Evolutionary conservation across 2,797 vertebrate species (phyloP).

Genomic region (Peromyscus attwateri): DNA sequence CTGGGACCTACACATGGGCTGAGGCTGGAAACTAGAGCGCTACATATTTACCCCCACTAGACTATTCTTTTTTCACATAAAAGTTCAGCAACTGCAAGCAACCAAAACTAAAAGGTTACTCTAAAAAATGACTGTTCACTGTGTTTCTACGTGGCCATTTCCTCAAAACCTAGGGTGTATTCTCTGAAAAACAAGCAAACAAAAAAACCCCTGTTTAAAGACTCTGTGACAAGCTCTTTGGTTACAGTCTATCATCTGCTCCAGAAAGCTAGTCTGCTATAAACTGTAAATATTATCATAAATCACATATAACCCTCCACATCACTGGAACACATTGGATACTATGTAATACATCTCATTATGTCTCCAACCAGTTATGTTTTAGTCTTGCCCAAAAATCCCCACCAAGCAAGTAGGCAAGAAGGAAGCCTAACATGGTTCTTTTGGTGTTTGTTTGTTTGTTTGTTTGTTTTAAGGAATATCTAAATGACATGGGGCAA

Average conservation of each 20-base stretch:
- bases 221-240: neutral
- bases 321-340: neutral
- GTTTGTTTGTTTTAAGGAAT: neutral
- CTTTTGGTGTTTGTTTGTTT: neutral
- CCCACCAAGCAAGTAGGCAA: neutral
- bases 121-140: neutral
- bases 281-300: constrained; percentile 34
- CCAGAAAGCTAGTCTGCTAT: neutral
- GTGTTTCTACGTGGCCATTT: neutral
- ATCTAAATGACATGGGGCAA: neutral
- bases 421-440: neutral
- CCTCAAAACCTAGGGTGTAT: neutral
- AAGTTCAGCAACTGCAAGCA: neutral
- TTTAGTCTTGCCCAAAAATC: neutral
- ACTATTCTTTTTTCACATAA: constrained; percentile 22
- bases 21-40: neutral
- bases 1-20: neutral
- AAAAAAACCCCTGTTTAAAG: neutral
- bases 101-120: constrained; percentile 26
- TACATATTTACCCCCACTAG: neutral
- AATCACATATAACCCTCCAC: neutral
- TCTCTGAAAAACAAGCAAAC: neutral
- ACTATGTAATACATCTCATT: neutral
- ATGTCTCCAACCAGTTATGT: neutral
- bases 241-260: constrained; percentile 6